Base-by-base conservation (phyloP, 2,888 invertebrate species). In the Furcula furcula region DNA sequence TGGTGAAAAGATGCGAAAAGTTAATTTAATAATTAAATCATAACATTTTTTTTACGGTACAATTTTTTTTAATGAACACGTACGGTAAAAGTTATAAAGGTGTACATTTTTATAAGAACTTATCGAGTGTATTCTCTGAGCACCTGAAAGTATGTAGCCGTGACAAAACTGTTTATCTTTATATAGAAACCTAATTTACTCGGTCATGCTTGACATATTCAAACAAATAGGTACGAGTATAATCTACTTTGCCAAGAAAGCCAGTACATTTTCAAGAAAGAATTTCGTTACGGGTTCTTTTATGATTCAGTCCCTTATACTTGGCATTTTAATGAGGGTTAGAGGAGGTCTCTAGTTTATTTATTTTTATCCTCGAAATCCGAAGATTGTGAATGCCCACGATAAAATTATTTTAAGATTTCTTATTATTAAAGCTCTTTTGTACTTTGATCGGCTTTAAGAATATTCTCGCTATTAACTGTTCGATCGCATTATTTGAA, bases 271-370 rank as follows among this genome's bases (percentile, higher is more conserved):
- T 44, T 42, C 26, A 46, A 41, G 40, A 41, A 27, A 23, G 31
- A 46, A 44, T 44, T 47, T 56, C 60, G 54, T 48, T 55, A 52
- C 46, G 42, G 48, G 43, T 74, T n/a, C n/a, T n/a, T 76, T 78
- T 73, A 69, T 70, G 67, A 69, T 69, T 65, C 59, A 60, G 60
- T 55, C 60, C 66, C 54, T 15, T 55, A 60, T 55, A 70, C 68
- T 65, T 62, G 65, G 63, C 64, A 73, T 77, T 76, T 77, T 75
- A 79, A 79, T 77, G 75, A 77, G 73, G 75, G 67, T 56, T 72
- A 70, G 58, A 58, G 59, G 61, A 68, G 58, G 54, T 59, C 62
- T 51, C 48, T 50, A 63, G 67, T 76, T 80, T 76, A 79, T 77
- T 77, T 78, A 79, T 77, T 70, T 67, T 75, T 66, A 73, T 67